Percentiles rank a stretch among this genome's conserved stretches.
These are phyloP conservation scores for Mactromeris polynyma DNA, from an alignment of 2,888 invertebrate species.

Conservation along the genomic window DNA sequence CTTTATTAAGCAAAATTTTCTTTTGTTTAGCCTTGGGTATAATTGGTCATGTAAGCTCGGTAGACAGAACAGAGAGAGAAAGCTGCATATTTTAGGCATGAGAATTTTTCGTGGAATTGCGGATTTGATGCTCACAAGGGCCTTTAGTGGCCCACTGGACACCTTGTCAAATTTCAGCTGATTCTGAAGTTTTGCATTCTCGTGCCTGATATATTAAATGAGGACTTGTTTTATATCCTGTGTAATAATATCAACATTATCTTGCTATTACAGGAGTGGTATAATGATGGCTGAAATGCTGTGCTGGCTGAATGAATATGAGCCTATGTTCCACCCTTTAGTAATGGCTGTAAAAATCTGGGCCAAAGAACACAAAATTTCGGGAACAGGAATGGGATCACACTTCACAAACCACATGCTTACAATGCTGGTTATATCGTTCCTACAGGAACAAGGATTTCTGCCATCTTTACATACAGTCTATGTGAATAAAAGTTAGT, in stretches of 20 bases:
- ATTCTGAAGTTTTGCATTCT: no score
- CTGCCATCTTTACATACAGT: conserved; percentile 32
- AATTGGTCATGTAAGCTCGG: no score
- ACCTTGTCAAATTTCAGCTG: no score
- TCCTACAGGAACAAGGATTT: conserved; percentile 13
- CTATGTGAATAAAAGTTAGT: conserved; percentile 21
- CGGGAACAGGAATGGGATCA: neutral
- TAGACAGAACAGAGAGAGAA: no score
- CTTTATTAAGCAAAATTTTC: no score
- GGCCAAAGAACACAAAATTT: neutral
- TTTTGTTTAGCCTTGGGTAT: no score
- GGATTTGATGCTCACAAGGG: no score
- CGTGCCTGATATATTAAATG: no score
- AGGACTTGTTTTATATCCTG: no score
- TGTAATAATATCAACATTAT: neutral
- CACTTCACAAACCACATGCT: conserved; percentile 33
- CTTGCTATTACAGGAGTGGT: conserved; percentile 23
- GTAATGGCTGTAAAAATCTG: conserved; percentile 20
- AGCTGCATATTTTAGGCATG: no score
- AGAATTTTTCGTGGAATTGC: no score
- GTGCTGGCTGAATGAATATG: conserved; percentile 4
- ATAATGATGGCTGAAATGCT: conserved; percentile 29
- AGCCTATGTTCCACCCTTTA: conserved; percentile 22
- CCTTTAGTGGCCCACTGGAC: no score
- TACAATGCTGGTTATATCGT: conserved; percentile 32